Base-by-base conservation (phyloP, 1,140 invertebrate species). In the Bombus waltoni region DNA sequence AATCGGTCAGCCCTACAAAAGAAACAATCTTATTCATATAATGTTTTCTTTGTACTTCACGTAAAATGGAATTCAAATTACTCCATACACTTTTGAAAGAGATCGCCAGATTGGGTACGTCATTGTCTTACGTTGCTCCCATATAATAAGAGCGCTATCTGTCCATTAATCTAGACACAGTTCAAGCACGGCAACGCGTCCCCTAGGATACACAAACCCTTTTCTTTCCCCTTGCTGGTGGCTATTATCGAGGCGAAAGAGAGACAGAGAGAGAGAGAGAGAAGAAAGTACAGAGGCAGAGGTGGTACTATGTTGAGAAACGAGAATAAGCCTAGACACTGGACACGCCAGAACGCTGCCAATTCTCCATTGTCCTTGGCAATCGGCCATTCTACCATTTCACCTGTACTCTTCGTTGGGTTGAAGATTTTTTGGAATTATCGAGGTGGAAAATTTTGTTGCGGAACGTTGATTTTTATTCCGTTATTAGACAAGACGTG, bases 361-460 rank as follows among this genome's bases (percentile, higher is more conserved):
- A 92, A 91, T 92, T 92, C 82, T 90, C 88, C 86, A 91, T 92
- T 91, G 87, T 88, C 81, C 72, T 92, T 93, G 92, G 92, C 92
- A 90, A 77, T 70, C 74, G 82, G 91, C 92, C 92, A 92, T 88
- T 72, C 83, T 73, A 53, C 76, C 77, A 57, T 79, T 70, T 85
- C 42, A 71, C 62, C 57, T 40, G 71, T 6, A 32, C n/a, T 18
- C 42, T 10, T 22, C 11, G 42, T 10, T 10, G 4, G 2, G 9
- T 8, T 22, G 66, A 40, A 38, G 25, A 38, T 40, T 28, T 71
- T 42, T 59, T 57, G 28, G 40, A 2, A 53, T 53, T 22, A 53
- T 5, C 47, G 18, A 53, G 47, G 47, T 53, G 18, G 47, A 53
- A 22, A 53, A 53, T 53, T 53, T 53, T 53, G 47, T 53, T 53